A percentile compares a stretch with the other conserved stretches of the same genome.
These are phyloP conservation scores for Chironomus tepperi DNA, from an alignment of 1,140 invertebrate species.

Conservation along the genomic window DNA sequence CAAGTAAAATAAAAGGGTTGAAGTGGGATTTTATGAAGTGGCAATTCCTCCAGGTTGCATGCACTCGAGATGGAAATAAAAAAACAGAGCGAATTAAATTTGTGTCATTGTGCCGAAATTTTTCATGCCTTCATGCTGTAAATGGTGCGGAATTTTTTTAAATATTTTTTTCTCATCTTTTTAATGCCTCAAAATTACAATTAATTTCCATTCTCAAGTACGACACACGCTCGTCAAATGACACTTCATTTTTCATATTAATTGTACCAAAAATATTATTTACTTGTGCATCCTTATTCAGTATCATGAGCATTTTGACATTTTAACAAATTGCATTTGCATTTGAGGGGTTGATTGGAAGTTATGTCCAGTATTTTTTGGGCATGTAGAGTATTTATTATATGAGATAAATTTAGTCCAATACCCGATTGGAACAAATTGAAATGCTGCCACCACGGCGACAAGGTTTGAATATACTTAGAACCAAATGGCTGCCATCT, in stretches of 20 bases:
- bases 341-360: no score
- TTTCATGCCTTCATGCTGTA: background rate
- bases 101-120: background rate
- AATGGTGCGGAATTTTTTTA: slow-evolving; percentile 1
- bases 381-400: no score
- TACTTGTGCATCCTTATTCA: background rate
- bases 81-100: background rate
- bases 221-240: background rate
- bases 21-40: background rate
- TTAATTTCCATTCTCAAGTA: background rate
- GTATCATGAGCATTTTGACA: background rate
- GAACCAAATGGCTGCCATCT: no score
- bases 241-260: slow-evolving; percentile 9
- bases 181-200: no score
- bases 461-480: no score
- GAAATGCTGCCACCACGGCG: no score
- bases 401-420: no score
- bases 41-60: no score
- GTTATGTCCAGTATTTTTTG: no score
- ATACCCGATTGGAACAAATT: no score
- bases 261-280: slow-evolving; percentile 13
- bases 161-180: background rate
- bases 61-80: background rate
- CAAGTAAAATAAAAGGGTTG: background rate
- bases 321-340: slow-evolving; percentile 1